Evolutionary conservation across 2,888 invertebrate genomes (phyloP).

Genomic region (Macrosiphum euphorbiae): DNA sequence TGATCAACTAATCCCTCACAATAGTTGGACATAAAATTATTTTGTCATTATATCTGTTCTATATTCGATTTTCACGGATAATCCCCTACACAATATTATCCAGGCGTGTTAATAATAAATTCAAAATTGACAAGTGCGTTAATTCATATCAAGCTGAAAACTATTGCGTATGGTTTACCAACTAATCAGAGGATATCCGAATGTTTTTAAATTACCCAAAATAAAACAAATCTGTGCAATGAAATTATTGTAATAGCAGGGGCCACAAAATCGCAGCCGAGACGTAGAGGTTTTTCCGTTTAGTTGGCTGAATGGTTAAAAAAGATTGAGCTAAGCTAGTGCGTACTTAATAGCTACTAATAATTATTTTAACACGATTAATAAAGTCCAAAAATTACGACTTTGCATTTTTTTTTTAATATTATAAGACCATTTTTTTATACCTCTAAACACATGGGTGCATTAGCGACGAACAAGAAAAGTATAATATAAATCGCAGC

Average conservation of each 20-base stretch:
- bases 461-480: not conserved
- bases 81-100: not conserved
- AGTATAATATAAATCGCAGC: not conserved
- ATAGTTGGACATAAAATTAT: not conserved
- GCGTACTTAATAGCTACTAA: not conserved
- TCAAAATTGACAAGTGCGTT: not conserved
- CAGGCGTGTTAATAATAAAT: not conserved
- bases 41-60: not conserved
- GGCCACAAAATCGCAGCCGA: not conserved
- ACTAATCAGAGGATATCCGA: not conserved
- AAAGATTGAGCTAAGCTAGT: not conserved
- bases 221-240: not conserved
- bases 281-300: not conserved
- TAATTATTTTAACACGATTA: constrained; percentile 32
- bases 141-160: not conserved
- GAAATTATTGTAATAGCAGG: not conserved
- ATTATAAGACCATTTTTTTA: not conserved
- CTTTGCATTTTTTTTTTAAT: not conserved
- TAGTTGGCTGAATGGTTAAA: not conserved
- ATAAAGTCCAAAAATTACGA: constrained; percentile 2
- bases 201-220: not conserved
- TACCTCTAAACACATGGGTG: not conserved
- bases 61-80: constrained; percentile 11
- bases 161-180: not conserved
- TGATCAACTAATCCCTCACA: not conserved